These are phyloP conservation scores for Cervus canadensis DNA, from an alignment of 2,113 vertebrate genomes.

Conservation along the genomic window DNA sequence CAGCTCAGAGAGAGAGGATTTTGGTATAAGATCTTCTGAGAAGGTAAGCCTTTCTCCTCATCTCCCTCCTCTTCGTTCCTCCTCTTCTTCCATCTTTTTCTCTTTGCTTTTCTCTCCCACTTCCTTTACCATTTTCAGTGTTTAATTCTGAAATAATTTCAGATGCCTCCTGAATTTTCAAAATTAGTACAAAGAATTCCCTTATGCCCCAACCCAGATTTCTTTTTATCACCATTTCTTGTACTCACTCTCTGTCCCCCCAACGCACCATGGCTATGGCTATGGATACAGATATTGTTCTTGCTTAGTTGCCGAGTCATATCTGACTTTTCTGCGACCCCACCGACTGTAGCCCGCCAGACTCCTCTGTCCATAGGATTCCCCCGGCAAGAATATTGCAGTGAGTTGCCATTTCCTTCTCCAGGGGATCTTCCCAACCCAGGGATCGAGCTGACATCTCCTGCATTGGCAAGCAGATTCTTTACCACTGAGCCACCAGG, in stretches of 20 bases:
- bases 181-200: background rate
- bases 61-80: background rate
- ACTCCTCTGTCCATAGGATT: background rate
- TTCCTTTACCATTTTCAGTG: background rate
- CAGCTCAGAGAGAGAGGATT: background rate
- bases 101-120: background rate
- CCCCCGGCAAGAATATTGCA: background rate
- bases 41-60: background rate
- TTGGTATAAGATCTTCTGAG: background rate
- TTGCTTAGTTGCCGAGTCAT: background rate
- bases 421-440: background rate
- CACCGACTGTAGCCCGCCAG: background rate
- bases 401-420: background rate
- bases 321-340: background rate
- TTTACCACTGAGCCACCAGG: background rate
- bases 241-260: too few species aligned
- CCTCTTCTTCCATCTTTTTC: background rate
- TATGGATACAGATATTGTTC: background rate
- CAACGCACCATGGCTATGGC: background rate
- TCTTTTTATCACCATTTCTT: background rate
- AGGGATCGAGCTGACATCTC: background rate
- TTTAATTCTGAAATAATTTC: constrained; percentile 9
- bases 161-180: background rate
- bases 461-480: background rate
- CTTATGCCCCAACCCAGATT: background rate